phyloP scores from a whole-genome alignment of 1,140 invertebrate genomes.

The Drosophila insularis region DNA sequence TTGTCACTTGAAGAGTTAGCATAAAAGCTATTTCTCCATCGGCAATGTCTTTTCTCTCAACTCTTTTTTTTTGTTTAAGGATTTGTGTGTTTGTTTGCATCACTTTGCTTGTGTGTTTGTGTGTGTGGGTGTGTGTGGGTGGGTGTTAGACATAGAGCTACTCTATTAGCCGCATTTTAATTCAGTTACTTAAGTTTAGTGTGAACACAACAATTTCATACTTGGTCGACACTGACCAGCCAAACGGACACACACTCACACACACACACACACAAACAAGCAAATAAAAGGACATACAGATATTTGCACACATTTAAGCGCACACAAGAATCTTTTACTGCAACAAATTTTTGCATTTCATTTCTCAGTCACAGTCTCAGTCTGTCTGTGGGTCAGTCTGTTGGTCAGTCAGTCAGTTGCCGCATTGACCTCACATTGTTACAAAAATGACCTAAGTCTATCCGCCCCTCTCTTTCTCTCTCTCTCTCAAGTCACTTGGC shows the following conservation, averaged over 20 bases:
- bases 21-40: background rate
- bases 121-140: no score
- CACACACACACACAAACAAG: constrained; percentile 8
- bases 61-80: constrained; percentile 10
- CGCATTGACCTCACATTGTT: constrained; percentile 76
- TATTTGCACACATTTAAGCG: background rate
- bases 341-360: constrained; percentile 62
- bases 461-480: background rate
- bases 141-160: constrained; percentile 39
- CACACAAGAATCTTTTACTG: constrained; percentile 49
- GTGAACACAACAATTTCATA: constrained; percentile 81
- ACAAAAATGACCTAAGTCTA: constrained; percentile 36
- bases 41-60: background rate
- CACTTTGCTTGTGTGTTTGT: background rate
- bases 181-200: constrained; percentile 81
- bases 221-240: constrained; percentile 58
- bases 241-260: constrained; percentile 16
- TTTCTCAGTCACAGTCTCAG: constrained; percentile 12
- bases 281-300: background rate
- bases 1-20: background rate
- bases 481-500: background rate
- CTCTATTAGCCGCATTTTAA: constrained; percentile 80
- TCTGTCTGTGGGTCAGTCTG: constrained; percentile 17
- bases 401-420: constrained; percentile 48
- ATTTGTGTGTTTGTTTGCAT: constrained; percentile 66